Evolutionary conservation across 2,113 vertebrate genomes (phyloP).

Genomic region (Bubo scandiacus): DNA sequence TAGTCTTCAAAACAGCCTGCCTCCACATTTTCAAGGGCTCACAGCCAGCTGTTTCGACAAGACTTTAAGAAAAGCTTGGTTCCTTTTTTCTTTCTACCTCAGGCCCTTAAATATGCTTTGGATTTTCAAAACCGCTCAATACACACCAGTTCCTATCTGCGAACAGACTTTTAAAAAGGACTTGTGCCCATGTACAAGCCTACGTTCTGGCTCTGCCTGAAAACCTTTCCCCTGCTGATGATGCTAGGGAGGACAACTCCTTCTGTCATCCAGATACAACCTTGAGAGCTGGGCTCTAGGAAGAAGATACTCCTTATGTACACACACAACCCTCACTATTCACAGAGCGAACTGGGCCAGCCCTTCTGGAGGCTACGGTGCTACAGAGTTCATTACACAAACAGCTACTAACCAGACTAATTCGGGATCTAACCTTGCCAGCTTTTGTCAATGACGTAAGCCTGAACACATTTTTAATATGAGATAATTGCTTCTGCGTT

Average conservation of each 20-base stretch:
- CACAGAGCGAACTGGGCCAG: neutral
- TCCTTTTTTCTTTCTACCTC: neutral
- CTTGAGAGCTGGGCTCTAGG: neutral
- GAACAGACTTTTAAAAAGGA: neutral
- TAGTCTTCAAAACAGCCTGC: neutral
- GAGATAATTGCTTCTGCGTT: neutral
- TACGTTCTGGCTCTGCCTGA: neutral
- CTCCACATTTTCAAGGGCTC: neutral
- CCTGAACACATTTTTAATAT: neutral
- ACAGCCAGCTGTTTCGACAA: neutral
- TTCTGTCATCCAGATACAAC: neutral
- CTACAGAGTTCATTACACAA: neutral
- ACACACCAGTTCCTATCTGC: neutral
- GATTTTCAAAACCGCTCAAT: conserved; percentile 1
- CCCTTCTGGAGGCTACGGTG: neutral
- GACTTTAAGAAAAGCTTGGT: neutral
- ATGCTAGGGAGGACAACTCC: neutral
- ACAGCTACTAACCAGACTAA: neutral
- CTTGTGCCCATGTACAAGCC: neutral
- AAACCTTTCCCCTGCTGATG: neutral
- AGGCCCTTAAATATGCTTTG: neutral
- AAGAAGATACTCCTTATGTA: neutral
- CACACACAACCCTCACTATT: neutral
- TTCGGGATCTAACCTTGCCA: neutral
- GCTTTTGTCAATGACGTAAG: neutral